phyloP scores from a whole-genome alignment of 2,797 vertebrate genomes.

The Moxostoma hubbsi region DNA sequence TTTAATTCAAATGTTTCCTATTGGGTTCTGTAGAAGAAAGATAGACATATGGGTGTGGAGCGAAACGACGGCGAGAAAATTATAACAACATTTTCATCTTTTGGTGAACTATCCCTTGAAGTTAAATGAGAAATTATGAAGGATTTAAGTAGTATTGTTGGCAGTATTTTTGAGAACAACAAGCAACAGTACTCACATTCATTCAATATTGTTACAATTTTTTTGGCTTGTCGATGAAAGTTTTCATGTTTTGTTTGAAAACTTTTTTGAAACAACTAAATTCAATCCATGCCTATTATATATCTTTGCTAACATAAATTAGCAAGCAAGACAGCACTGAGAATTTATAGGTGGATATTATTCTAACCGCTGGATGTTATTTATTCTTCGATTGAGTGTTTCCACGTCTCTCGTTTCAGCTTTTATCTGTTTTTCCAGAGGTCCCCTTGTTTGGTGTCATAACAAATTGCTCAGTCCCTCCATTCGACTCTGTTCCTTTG shows the following conservation, averaged over 20 bases:
- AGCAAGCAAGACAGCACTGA: conserved; percentile 54
- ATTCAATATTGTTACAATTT: background rate
- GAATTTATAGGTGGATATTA: conserved; percentile 73
- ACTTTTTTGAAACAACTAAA: background rate
- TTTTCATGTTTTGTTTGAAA: background rate
- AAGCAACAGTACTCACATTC: background rate
- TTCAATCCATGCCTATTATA: background rate
- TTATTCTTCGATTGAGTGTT: conserved; percentile 78
- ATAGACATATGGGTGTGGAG: too few relatives aligned
- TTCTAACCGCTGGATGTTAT: conserved; percentile 77
- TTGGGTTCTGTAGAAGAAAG: too few relatives aligned
- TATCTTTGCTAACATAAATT: conserved; percentile 73
- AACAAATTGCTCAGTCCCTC: conserved; percentile 69
- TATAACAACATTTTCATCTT: too few relatives aligned
- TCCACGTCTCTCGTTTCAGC: conserved; percentile 77
- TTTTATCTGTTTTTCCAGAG: conserved; percentile 69
- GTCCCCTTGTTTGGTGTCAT: conserved; percentile 80
- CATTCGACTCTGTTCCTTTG: conserved; percentile 63
- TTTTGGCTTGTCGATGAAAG: background rate
- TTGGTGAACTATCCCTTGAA: too few relatives aligned
- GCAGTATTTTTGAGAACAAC: too few relatives aligned
- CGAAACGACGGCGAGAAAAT: too few relatives aligned
- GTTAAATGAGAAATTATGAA: too few relatives aligned
- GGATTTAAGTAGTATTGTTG: too few relatives aligned
- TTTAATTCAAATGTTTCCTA: too few relatives aligned